Evolutionary conservation across 2,113 vertebrate species (phyloP).

Genomic region (Upupa epops): DNA sequence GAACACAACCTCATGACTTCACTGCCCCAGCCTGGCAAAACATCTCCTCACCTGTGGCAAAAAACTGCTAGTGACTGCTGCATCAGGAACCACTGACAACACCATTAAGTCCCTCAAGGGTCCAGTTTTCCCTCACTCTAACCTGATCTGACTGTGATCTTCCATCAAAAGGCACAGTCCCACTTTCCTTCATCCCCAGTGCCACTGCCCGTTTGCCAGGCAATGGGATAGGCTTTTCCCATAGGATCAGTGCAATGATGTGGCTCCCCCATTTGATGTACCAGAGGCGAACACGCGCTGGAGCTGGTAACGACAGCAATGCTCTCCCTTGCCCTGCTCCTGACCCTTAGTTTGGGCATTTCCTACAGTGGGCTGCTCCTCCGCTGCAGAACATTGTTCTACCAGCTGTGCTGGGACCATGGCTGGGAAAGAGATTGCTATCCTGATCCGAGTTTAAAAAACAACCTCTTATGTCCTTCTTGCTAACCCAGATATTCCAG

Average conservation of each 20-base stretch:
- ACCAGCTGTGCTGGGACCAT: neutral
- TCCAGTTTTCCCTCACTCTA: neutral
- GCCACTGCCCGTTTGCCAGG: neutral
- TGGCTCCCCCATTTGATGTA: neutral
- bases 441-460: neutral
- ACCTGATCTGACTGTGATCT: neutral
- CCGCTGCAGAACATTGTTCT: neutral
- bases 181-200: neutral
- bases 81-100: neutral
- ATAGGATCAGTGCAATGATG: neutral
- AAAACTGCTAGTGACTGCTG: neutral
- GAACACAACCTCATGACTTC: neutral
- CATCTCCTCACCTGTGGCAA: neutral
- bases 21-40: neutral
- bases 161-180: neutral
- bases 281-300: neutral
- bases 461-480: neutral
- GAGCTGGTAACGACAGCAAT: accelerated
- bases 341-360: neutral
- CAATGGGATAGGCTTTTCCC: neutral
- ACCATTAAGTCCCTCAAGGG: neutral
- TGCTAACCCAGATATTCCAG: conserved; percentile 7
- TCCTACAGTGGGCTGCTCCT: neutral
- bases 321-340: neutral
- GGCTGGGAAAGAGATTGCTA: neutral